phyloP scores from a whole-genome alignment of 1,140 invertebrate genomes.

The Andricus grossulariae region DNA sequence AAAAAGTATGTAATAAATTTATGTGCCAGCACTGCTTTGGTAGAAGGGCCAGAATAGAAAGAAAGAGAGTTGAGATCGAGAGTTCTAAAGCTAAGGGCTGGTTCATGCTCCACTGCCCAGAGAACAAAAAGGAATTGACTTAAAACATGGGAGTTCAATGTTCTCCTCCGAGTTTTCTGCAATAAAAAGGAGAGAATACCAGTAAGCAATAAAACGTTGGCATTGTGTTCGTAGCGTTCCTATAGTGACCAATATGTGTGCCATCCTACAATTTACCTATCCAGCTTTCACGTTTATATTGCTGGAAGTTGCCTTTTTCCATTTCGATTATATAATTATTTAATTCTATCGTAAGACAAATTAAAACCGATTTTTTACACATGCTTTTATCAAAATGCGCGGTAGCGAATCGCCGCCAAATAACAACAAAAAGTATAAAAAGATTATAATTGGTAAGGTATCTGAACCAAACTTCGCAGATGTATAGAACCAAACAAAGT shows the following conservation, averaged over 20 bases:
- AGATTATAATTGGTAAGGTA: too few species aligned
- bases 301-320: too few species aligned
- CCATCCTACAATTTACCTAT: neutral
- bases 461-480: too few species aligned
- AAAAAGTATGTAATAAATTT: neutral
- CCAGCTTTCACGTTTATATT: neutral
- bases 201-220: constrained; percentile 19
- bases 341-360: too few species aligned
- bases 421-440: too few species aligned
- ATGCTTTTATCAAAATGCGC: too few species aligned
- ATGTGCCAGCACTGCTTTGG: neutral
- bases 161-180: constrained; percentile 5
- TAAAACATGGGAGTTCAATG: constrained; percentile 13
- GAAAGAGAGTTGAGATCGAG: constrained; percentile 5
- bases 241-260: neutral
- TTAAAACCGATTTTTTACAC: too few species aligned
- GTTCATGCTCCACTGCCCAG: constrained; percentile 22
- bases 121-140: constrained; percentile 26
- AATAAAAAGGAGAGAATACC: constrained; percentile 23
- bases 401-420: too few species aligned
- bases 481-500: too few species aligned
- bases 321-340: too few species aligned
- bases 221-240: neutral
- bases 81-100: constrained; percentile 22
- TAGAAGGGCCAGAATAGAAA: neutral